Evolutionary conservation across 2,113 vertebrate species (phyloP).

Genomic region (Lonchura striata): DNA sequence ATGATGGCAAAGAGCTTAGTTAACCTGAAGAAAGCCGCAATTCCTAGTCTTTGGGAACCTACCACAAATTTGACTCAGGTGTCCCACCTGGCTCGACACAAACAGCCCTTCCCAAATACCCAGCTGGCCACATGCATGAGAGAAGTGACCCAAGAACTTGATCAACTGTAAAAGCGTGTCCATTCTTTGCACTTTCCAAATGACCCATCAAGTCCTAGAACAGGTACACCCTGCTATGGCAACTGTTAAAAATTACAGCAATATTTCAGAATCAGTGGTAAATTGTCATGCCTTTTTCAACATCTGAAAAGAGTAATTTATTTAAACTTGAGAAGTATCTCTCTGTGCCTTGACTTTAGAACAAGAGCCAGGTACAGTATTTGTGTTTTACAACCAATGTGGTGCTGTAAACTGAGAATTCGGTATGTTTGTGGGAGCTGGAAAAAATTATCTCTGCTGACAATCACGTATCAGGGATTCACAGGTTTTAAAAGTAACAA

Average conservation of each 20-base stretch:
- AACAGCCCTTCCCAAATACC: neutral
- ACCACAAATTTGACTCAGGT: neutral
- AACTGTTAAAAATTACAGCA: neutral
- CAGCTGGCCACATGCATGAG: accelerated
- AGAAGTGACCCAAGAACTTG: neutral
- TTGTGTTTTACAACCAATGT: neutral
- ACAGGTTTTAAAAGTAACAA: neutral
- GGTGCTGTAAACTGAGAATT: neutral
- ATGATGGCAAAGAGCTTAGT: neutral
- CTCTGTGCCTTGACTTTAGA: neutral
- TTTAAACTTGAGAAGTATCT: neutral
- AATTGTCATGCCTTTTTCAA: neutral
- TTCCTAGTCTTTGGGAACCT: neutral
- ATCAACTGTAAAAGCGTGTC: neutral
- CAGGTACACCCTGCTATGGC: neutral
- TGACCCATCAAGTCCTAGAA: neutral
- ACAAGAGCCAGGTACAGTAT: neutral
- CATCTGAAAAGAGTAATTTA: neutral
- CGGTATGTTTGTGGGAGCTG: neutral
- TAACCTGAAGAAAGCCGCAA: neutral
- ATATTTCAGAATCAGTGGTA: neutral
- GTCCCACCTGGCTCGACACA: neutral
- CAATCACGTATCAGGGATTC: neutral
- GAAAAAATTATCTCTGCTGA: neutral
- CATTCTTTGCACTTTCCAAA: neutral